These are phyloP conservation scores for Mobula birostris DNA, from an alignment of 2,113 vertebrate species.

Conservation along the genomic window DNA sequence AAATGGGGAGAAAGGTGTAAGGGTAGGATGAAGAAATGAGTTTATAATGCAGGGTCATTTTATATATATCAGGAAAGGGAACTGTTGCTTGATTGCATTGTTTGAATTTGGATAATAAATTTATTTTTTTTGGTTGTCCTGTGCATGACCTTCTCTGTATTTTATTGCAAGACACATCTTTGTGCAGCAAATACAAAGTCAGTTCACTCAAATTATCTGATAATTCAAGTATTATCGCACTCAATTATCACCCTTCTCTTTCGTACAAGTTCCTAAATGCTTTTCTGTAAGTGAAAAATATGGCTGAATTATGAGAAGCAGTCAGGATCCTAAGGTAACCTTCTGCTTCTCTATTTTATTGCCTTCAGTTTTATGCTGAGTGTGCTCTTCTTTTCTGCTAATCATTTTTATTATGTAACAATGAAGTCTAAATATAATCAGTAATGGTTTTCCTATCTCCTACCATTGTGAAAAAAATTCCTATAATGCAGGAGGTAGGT, in stretches of 20 bases:
- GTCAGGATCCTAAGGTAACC: not conserved
- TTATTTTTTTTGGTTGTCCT: not conserved
- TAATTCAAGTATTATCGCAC: not conserved
- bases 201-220: not conserved
- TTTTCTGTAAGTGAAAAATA: not conserved
- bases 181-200: not conserved
- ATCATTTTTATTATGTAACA: constrained; percentile 20
- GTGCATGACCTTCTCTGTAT: not conserved
- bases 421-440: constrained; percentile 25
- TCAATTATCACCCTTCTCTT: not conserved
- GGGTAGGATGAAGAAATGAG: not conserved
- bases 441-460: not conserved
- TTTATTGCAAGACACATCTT: not conserved
- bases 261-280: not conserved
- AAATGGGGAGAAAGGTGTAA: no score
- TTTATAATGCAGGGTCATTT: no score
- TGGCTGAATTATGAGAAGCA: not conserved
- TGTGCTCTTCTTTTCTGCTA: not conserved
- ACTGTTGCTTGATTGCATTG: no score
- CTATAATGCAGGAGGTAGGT: not conserved
- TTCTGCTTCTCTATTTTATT: not conserved
- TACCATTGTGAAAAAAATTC: not conserved
- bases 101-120: not conserved
- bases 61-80: not conserved
- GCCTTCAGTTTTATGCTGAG: not conserved